Conservation (phyloP, 2,888 invertebrate genomes). For the Campaea margaritaria region DNA sequence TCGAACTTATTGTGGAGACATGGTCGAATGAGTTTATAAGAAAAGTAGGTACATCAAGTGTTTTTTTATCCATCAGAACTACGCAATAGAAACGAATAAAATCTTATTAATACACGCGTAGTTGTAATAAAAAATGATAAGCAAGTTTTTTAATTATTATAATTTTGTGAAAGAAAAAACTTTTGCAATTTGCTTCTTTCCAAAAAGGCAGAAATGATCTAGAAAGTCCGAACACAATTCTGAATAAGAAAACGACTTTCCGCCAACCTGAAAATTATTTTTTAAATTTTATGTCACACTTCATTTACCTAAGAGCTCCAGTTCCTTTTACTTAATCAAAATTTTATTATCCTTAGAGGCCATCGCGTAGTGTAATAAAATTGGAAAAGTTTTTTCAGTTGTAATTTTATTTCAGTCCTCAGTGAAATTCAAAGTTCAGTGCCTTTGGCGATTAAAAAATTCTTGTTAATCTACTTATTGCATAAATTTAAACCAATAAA, state of each 20-base stretch:
- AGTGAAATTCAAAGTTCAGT: constrained; percentile 29
- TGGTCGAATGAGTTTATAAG: not conserved
- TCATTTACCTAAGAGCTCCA: constrained; percentile 29
- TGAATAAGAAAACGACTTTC: constrained; percentile 7
- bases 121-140: no score
- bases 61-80: no score
- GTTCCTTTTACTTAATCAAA: constrained; percentile 34
- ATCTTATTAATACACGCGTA: no score
- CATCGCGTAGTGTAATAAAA: constrained; percentile 34
- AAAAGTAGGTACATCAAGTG: no score
- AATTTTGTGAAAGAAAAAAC: not conserved
- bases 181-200: not conserved
- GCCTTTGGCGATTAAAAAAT: constrained; percentile 27
- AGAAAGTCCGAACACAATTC: not conserved
- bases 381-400: constrained; percentile 34
- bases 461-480: constrained; percentile 22
- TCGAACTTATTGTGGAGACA: constrained; percentile 23
- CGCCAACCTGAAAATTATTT: constrained; percentile 17
- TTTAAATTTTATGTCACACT: constrained; percentile 19
- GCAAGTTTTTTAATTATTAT: no score
- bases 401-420: constrained; percentile 31
- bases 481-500: constrained; percentile 2
- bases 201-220: not conserved
- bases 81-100: no score
- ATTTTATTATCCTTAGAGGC: constrained; percentile 34